Evolutionary conservation across 2,113 vertebrate genomes (phyloP), one percentile per base, ranked within the genome.

Genomic region (Platichthys flesus): DNA sequence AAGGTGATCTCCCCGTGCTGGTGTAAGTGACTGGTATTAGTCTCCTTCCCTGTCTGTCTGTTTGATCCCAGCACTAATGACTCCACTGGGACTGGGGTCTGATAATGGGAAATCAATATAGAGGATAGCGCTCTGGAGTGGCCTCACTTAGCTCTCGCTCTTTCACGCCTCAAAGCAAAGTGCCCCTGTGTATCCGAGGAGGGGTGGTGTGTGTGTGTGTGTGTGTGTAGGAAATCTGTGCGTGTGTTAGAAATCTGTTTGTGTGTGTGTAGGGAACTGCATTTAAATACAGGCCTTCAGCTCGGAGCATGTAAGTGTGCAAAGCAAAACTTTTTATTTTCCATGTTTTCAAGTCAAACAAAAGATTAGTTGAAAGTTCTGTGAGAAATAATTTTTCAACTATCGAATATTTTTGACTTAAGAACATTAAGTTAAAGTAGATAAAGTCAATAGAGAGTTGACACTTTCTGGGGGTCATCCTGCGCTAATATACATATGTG

Each of bases 101-200:
- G 90, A 92, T 94, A 93, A 94, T 94, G 91, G 90, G 90, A 90
- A 93, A 94, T 94, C 93, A 92, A 93, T 94, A 92, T 86, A 88
- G 89, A 91, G 89, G 88, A 89, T 83, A 87, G 87, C 80, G 89
- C 87, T 91, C 88, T 57, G 63, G 91, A 93, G 90, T 89, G 91
- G 92, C 92, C 89, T 93, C 91, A 90, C 89, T 92, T 93, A 92
- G 90, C 90, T 89, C 89, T 84, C 71, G 90, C 88, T 92, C 90
- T 82, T 93, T 93, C 90, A 92, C 92, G 91, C 91, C 92, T 92
- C 88, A 85, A 81, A 85, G 91, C 90, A 93, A 92, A 92, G 88
- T 91, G 88, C 83, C 83, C 78, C 76, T 55, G 87, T 89, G 86
- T 85, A 62, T 83, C 15, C 62, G 49, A 67, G 24, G 26, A 47